Base-by-base conservation (phyloP, 2,113 vertebrate genomes). In the Scopus umbretta region DNA sequence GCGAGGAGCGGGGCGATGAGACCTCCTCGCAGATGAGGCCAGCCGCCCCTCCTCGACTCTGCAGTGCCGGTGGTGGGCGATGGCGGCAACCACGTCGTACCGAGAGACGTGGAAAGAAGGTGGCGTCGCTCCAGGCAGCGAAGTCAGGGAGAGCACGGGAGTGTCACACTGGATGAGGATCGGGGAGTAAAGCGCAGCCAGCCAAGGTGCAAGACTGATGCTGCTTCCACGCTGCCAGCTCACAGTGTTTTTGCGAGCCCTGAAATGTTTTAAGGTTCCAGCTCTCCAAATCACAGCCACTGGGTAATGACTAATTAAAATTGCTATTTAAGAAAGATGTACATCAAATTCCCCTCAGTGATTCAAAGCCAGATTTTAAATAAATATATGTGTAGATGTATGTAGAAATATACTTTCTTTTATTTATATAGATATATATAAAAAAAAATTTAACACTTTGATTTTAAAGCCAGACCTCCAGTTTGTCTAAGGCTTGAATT, bases 1-100 rank as follows among this genome's bases (percentile, higher is more conserved):
- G 36, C 1, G 26, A 91, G 26, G n/a, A 75, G 34, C 0, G 0
- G 53, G 20, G 65, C 0, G 0, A 58, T 0, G 0, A 26, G 56
- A 81, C 40, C 23, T 53, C 58, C 38, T 23, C 16, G 10, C 20
- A 59, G 40, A n/a, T 0, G 8, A 62, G 49, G 26, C 23, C 16
- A 2, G 40, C 14, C 34, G 38, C 34, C 43, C 70, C 38, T 65
- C 29, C 52, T 68, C 17, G 2, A 25, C 62, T 40, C 38, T 4
- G 17, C 29, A 2, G 34, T 36, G 38, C 73, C 22, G 1, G 27
- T 3, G 8, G 17, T 10, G 11, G 63, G 36, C 34, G 50, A 80
- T 10, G 12, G 38, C 11, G 16, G 26, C 61, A 67, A 42, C 21
- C 34, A 34, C 22, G 2, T 34, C 7, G 2, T 27, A 42, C 5